These are phyloP conservation scores for Paraescarpia echinospica DNA, from an alignment of 1,140 invertebrate species.

Conservation along the genomic window DNA sequence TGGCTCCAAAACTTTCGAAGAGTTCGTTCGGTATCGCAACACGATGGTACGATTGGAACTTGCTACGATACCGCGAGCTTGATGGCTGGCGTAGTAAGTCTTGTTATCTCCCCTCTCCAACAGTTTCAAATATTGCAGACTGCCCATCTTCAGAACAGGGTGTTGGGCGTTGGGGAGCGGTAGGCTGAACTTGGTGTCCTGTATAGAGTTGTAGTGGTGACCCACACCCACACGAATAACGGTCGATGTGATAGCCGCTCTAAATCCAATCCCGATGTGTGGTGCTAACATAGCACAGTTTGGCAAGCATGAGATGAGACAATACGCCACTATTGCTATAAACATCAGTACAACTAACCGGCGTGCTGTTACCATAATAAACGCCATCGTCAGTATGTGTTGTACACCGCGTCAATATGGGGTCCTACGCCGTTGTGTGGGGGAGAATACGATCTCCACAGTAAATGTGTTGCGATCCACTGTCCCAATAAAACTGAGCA, in stretches of 20 bases:
- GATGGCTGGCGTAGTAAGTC: background rate
- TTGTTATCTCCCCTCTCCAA: background rate
- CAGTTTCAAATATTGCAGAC: background rate
- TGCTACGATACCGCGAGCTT: conserved; percentile 61
- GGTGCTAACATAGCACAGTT: background rate
- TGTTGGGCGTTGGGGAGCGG: background rate
- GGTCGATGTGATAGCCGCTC: background rate
- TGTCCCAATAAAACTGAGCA: too few relatives aligned
- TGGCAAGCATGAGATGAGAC: background rate
- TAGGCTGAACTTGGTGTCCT: background rate
- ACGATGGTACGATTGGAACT: background rate
- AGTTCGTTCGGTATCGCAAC: background rate
- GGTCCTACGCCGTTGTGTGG: too few relatives aligned
- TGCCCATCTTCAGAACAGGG: background rate
- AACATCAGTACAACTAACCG: background rate
- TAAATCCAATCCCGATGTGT: background rate
- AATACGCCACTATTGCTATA: background rate
- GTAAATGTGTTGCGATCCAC: too few relatives aligned
- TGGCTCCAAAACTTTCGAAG: background rate
- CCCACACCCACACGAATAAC: background rate
- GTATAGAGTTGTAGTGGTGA: background rate
- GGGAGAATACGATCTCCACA: too few relatives aligned
- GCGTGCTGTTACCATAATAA: background rate
- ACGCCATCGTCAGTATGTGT: background rate
- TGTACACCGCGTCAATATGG: too few relatives aligned